These are phyloP conservation scores for Hemicordylus capensis DNA, from an alignment of 2,113 vertebrate species.

Conservation along the genomic window DNA sequence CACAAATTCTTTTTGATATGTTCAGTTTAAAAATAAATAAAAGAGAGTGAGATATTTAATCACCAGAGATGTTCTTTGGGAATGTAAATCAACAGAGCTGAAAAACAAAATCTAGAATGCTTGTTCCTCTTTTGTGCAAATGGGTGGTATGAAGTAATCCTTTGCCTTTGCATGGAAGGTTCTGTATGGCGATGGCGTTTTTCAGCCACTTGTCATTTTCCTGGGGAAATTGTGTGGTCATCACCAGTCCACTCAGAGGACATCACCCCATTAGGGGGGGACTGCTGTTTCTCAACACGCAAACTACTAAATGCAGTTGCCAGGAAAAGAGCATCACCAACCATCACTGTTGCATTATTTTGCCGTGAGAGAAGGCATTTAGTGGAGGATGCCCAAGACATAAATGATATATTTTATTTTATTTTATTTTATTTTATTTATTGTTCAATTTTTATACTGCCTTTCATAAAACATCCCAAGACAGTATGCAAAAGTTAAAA, in stretches of 20 bases:
- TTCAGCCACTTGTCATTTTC: not conserved
- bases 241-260: not conserved
- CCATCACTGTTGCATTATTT: not conserved
- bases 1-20: conserved; percentile 33
- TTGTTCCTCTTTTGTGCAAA: not conserved
- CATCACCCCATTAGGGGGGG: not conserved
- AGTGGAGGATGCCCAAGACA: not conserved
- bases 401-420: no score
- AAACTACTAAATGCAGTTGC: not conserved
- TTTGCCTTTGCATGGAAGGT: conserved; percentile 1
- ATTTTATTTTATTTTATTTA: no score
- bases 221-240: not conserved
- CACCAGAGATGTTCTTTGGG: accelerated
- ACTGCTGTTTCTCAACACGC: not conserved
- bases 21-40: not conserved
- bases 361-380: not conserved
- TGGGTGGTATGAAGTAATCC: accelerated
- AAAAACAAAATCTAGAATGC: accelerated
- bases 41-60: conserved; percentile 42
- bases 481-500: no score
- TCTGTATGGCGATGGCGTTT: not conserved
- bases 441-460: no score
- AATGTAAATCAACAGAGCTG: conserved; percentile 18
- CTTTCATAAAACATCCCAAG: no score
- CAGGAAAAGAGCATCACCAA: not conserved